Evolutionary conservation across 2,888 invertebrate genomes (phyloP), one percentile per base, ranked within the genome.

Genomic region (Strigamia crassipes): DNA sequence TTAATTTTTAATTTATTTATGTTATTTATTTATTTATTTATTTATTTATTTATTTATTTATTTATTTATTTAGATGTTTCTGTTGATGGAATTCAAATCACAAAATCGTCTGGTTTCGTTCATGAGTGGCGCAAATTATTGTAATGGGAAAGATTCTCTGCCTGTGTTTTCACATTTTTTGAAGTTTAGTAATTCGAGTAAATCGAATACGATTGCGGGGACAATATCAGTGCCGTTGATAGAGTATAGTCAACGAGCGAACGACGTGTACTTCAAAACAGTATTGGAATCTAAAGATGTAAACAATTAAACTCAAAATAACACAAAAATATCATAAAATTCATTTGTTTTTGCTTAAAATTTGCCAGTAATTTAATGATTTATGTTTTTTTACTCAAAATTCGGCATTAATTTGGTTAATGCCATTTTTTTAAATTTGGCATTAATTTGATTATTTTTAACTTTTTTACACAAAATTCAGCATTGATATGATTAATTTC

Each of bases 31-130:
- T 66, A 3, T 66, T 66, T 2, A 9, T n/a, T n/a, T n/a, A 21
- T 21, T 66, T 66, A 66, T n/a, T n/a, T n/a, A 4, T 23, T 23
- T 66, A 21, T n/a, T 23, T n/a, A 56, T 66, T 66, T 66, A 3
- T 66, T 66, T 2, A 9, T n/a, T n/a, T n/a, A 21, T 21, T 66
- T 66, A 66, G 61, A 12, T 9, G 12, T 66, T 23, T 8, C 1
- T 66, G 21, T 66, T 66, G 21, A 66, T 66, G 61, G 61, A 66
- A 66, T 66, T 66, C 12, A 66, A 66, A 66, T 66, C 23, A 15
- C 21, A 66, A n/a, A 12, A 5, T 10, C 23, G 1, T 23, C 12
- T 66, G 21, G n/a, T 2, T 1, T 66, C 23, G 12, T 66, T 21
- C 23, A n/a, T 66, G 18, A 66, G 12, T 2, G 12, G 23, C 21